Evolutionary conservation across 2,113 vertebrate genomes (phyloP), one percentile per base, ranked within the genome.

Genomic region (Proterorhinus semilunaris): DNA sequence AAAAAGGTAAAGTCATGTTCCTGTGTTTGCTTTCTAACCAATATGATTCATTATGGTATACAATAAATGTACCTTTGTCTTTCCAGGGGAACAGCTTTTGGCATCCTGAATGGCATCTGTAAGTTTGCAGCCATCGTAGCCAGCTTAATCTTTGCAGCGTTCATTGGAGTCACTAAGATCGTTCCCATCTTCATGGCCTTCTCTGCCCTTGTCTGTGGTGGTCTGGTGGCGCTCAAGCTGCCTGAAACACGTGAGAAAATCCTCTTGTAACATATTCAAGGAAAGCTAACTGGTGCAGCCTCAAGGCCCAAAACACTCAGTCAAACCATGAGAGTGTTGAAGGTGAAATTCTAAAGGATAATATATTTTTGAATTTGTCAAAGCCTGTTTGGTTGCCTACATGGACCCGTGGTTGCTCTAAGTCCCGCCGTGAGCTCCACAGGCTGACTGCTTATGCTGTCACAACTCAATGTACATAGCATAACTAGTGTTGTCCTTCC

Each of bases 191-290:
- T 98, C 42, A 83, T 99, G 92, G 96, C 97, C 80, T 98, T 96
- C 79, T 88, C 94, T 0, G 94, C 96, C 7, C 92, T 99, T 17
- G 93, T 96, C 17, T 95, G 94, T 1, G 97, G 98, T 51, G 97
- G 96, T 3, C 86, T 99, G 81, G 89, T 99, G 0, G 95, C 97
- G 13, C 90, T 98, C 52, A 95, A 96, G 72, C 91, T 99, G 78
- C 97, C 98, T 2, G 98, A 99, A 86, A 99, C 97, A 5, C 92
- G 96, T 68, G 96, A 98, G 46, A 95, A 95, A 86, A 94, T 97
- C 87, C 94, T 99, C 72, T 95, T 95, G 87, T 99, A 61, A 42
- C 44, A n/a, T 15, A 61, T 5, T 9, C 42, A 16, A 16, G 92
- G 98, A 74, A 79, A 75, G 77, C 83, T 85, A 87, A 89, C 58